Conservation (phyloP, 2,888 invertebrate species). For the Cecidostiba fungosa region DNA sequence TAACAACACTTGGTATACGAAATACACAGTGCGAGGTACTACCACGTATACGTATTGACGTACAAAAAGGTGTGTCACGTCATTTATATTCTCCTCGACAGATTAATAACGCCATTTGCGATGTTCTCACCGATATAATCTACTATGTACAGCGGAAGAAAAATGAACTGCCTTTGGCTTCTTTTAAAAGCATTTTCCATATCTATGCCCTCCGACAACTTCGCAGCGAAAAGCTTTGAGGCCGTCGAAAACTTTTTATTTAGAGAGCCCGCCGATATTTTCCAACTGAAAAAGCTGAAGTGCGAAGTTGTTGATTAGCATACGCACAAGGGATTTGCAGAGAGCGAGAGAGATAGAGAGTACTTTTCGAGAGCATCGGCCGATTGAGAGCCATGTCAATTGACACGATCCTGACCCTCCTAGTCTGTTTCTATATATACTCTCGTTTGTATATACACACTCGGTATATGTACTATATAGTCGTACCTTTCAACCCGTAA, state of each 20-base stretch:
- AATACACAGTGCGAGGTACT: no score
- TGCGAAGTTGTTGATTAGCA: slow-evolving; percentile 43
- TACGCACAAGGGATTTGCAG: slow-evolving; percentile 3
- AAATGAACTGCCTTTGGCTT: neutral
- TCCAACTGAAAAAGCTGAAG: slow-evolving; percentile 24
- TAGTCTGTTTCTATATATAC: neutral
- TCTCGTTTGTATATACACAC: neutral
- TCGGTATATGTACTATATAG: neutral
- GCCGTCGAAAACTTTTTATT: neutral
- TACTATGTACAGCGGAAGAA: neutral
- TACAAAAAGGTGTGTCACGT: neutral
- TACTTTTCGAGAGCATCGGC: slow-evolving; percentile 54
- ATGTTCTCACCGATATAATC: neutral
- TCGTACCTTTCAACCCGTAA: slow-evolving; percentile 28
- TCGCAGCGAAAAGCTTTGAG: neutral
- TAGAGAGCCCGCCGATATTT: neutral
- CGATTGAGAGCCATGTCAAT: slow-evolving; percentile 56
- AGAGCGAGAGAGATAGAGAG: neutral
- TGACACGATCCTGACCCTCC: slow-evolving; percentile 44
- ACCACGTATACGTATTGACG: no score
- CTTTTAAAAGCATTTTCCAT: neutral
- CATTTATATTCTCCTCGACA: neutral
- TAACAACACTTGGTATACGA: no score
- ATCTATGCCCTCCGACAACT: neutral
- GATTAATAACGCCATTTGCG: neutral